These are phyloP conservation scores for Lagenorhynchus albirostris DNA, from an alignment of 2,113 vertebrate species.

Conservation along the genomic window DNA sequence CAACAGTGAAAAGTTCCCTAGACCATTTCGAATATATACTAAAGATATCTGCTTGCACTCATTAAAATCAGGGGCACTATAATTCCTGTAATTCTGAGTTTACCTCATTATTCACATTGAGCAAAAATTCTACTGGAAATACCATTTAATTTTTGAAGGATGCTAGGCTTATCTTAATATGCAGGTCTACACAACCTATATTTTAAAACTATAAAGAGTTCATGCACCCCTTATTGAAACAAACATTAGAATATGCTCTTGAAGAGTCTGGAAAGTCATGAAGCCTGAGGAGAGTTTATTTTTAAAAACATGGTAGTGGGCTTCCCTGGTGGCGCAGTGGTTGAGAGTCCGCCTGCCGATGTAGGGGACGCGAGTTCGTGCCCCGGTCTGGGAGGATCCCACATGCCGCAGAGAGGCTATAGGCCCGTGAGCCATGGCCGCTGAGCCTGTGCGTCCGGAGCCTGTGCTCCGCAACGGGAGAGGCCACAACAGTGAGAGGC, in stretches of 20 bases:
- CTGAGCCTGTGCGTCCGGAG: too few species aligned
- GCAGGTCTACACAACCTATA: background rate
- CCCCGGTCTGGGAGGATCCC: too few species aligned
- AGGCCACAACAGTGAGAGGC: too few species aligned
- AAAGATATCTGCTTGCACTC: background rate
- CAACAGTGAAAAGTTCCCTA: background rate
- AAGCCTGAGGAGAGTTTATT: background rate
- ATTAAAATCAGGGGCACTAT: slow-evolving; percentile 5
- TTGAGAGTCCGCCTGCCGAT: too few species aligned
- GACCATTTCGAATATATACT: slow-evolving; percentile 41
- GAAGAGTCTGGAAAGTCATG: background rate
- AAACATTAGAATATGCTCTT: background rate
- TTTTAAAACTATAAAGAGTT: background rate
- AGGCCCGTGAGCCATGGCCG: too few species aligned
- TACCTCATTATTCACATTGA: slow-evolving; percentile 24
- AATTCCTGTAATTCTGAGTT: background rate
- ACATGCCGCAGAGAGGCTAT: too few species aligned
- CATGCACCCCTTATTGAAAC: background rate
- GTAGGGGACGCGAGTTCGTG: too few species aligned
- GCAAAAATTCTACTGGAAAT: background rate
- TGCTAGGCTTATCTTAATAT: background rate
- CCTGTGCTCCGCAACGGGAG: too few species aligned
- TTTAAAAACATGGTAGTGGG: background rate
- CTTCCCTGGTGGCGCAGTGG: too few species aligned
- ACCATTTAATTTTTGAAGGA: background rate